Evolutionary conservation across 2,888 invertebrate genomes (phyloP).

Genomic region (Oxyteleia sp.): DNA sequence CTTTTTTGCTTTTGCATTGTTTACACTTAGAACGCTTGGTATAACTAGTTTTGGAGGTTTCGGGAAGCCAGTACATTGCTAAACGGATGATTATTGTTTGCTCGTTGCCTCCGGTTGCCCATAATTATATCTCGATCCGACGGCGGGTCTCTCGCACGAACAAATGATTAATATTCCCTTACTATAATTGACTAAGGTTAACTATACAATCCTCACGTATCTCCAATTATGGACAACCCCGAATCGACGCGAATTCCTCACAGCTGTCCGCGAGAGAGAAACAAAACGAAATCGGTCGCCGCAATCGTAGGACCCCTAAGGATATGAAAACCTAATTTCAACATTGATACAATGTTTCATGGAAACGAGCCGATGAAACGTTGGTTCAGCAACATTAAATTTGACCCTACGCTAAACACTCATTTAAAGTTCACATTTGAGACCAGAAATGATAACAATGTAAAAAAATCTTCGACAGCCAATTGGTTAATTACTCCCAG

Average conservation of each 20-base stretch:
- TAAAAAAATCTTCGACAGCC: too few species aligned
- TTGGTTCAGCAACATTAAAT: too few species aligned
- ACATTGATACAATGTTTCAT: too few species aligned
- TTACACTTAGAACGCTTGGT: slow-evolving; percentile 83
- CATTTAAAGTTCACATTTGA: too few species aligned
- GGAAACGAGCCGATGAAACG: too few species aligned
- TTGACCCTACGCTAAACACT: too few species aligned
- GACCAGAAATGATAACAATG: too few species aligned
- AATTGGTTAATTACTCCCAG: too few species aligned
- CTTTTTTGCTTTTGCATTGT: slow-evolving; percentile 15
- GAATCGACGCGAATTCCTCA: slow-evolving; percentile 59
- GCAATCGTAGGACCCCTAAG: slow-evolving; percentile 19
- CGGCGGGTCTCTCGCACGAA: slow-evolving; percentile 81
- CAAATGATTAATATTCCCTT: slow-evolving; percentile 83
- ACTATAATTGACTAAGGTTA: slow-evolving; percentile 86
- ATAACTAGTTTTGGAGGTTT: slow-evolving; percentile 86
- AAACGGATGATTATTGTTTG: slow-evolving; percentile 84
- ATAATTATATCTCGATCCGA: slow-evolving; percentile 82
- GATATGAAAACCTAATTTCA: background rate
- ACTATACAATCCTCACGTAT: slow-evolving; percentile 79
- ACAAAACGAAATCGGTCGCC: slow-evolving; percentile 74
- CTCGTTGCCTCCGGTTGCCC: slow-evolving; percentile 83
- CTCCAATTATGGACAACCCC: slow-evolving; percentile 86
- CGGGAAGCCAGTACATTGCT: slow-evolving; percentile 87
- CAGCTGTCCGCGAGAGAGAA: slow-evolving; percentile 71